Base-by-base conservation (phyloP, 2,797 vertebrate genomes). In the Melanotaenia maccullochi region DNA sequence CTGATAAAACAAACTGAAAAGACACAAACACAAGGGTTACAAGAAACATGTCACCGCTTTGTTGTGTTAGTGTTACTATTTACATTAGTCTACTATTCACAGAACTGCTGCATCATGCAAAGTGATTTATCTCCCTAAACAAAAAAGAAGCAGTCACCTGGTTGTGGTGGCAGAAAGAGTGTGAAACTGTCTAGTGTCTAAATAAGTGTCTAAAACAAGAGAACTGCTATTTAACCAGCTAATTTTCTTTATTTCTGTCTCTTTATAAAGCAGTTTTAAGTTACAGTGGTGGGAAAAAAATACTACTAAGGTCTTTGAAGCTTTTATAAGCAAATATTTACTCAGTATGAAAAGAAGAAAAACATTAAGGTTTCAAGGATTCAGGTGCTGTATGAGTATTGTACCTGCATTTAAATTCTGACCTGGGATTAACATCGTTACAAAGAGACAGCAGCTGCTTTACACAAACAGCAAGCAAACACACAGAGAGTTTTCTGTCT, bases 201-300 rank as follows among this genome's bases (percentile, higher is more conserved):
- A 12, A 36, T 61, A 78, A 93, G 93, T 91, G 93, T 94, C 93
- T 91, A 90, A 85, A 88, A 82, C 65, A n/a, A 56, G 73, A 85
- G 59, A 79, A 90, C 93, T 88, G 83, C 81, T 40, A 9, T 59
- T 65, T 51, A 25, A 40, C 33, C 52, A 56, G 36, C 25, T 47
- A 32, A n/a, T 57, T 56, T 18, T 32, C 36, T 49, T 33, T 33
- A 33, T 33, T 33, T 64, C 18, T 8, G 3, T 44, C 20, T 68
- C 33, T 75, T 83, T 79, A 42, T 65, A 33, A 42, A 20, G 62
- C 0, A 44, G 9, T 49, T 79, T 81, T 13, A 56, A 67, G 52
- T 20, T 20, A 70, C 75, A 86, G 83, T 65, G 57, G 65, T 84
- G 76, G 54, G 60, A 75, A 78, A 63, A 66, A 81, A 83, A 72